A percentile compares a stretch with the other conserved stretches of the same genome.
Conservation (phyloP, 1,140 invertebrate genomes). For the Drosophila baimaii region DNA sequence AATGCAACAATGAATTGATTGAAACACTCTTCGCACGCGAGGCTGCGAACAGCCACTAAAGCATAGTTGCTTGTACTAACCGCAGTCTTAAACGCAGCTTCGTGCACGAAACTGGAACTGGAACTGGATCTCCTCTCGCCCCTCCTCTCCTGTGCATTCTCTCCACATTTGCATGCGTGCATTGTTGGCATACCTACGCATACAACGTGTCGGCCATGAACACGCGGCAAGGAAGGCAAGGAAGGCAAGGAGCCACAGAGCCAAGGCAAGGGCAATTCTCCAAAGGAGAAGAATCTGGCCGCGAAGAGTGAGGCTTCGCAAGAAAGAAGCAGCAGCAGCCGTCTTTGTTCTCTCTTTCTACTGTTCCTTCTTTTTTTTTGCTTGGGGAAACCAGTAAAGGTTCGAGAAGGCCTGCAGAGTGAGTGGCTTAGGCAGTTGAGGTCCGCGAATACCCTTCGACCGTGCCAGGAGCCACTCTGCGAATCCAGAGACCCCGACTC, state of each 20-base stretch:
- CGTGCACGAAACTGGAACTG: conserved; percentile 38
- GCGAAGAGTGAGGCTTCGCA: conserved; percentile 7
- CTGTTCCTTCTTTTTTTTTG: conserved; percentile 3
- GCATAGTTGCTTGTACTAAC: conserved; percentile 34
- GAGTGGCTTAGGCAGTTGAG: background rate
- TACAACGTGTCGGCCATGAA: conserved; percentile 53
- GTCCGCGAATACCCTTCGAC: conserved; percentile 23
- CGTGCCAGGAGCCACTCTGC: background rate
- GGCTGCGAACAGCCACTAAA: conserved; percentile 35
- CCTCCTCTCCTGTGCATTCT: background rate
- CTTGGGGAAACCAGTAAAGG: conserved; percentile 35
- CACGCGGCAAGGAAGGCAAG: conserved; percentile 12
- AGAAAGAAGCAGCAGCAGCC: conserved; percentile 15
- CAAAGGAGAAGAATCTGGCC: conserved; percentile 27
- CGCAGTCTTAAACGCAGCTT: conserved; percentile 4
- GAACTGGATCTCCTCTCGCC: conserved; percentile 47
- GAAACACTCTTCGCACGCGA: conserved; percentile 77
- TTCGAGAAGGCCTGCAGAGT: conserved; percentile 2
- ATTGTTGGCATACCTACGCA: conserved; percentile 84
- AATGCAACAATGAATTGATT: conserved; percentile 75
- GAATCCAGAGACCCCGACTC: background rate
- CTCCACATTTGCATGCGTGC: conserved; percentile 76
- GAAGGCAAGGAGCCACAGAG: conserved; percentile 4
- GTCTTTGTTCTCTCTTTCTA: conserved; percentile 12
- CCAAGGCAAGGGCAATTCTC: conserved; percentile 16